Base-by-base conservation (phyloP, 92 coral and sea anemone species). In the Bergia sp. region DNA sequence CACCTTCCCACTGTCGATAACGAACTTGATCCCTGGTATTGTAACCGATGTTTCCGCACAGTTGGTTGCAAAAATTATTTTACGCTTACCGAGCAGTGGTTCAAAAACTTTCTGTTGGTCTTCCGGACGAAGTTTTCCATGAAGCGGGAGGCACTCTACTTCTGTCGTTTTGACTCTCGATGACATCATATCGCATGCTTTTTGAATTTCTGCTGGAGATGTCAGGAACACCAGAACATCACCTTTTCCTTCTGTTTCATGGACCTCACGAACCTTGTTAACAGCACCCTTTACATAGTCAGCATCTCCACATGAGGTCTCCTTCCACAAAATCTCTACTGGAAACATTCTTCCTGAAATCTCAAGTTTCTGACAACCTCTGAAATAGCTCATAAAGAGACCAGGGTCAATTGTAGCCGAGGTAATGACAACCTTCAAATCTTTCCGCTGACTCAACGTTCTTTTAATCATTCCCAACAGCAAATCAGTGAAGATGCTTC, bases 1-100 rank as follows among this genome's bases (percentile, higher is more conserved):
- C n/a, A 92, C 98, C 93, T 91, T 92, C 39, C 99, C 99, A 42
- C 94, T 95, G 89, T 97, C 99, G 73, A 97, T 90, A 16, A 97
- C 98, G 85, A 92, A 95, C 92, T 91, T 96, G 82, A 97, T 94
- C 0, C 99, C 99, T 1, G 95, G 93, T 61, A 97, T 95, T 7
- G 99, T 97, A 77, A 97, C 86, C 43, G 99, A 97, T 9, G 99
- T 97, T 83, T 97, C 99, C 0, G 99, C 99, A 90, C 99, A 95
- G 89, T 97, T 97, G 11, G 98, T 97, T 44, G 99, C 95, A 71
- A 97, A 94, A 55, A 97, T 90, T 10, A 97, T 93, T 82, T 97
- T 97, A 47, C 99, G 96, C 82, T 95, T 95, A n/a, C 93, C 88
- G n/a, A 3, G 85, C 23, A 49, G 58, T 18, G 85, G 86, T 4